Conservation (phyloP, 1,140 invertebrate genomes). For the Liolophura sinensis region DNA sequence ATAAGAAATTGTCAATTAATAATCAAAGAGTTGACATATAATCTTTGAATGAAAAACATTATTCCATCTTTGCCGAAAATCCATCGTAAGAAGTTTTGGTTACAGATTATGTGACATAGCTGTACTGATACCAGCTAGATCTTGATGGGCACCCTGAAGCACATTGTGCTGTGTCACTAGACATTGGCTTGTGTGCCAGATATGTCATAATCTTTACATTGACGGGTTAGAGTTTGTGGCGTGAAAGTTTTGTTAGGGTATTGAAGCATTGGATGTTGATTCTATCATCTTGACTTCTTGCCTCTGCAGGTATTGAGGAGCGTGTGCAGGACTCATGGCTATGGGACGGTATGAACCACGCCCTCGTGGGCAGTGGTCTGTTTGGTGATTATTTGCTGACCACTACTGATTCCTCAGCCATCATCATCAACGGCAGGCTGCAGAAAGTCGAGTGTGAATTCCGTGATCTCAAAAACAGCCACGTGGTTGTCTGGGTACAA, state of each 20-base stretch:
- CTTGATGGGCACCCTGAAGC: neutral
- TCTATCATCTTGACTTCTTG: neutral
- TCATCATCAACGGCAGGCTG: slow-evolving; percentile 75
- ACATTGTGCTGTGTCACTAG: too few relatives aligned
- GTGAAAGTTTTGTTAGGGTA: neutral
- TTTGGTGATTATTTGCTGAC: slow-evolving; percentile 79
- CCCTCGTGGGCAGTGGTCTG: slow-evolving; percentile 71
- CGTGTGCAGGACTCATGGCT: slow-evolving; percentile 41
- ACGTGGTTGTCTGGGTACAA: slow-evolving; percentile 15
- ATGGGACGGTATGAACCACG: slow-evolving; percentile 72
- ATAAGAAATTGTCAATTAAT: neutral
- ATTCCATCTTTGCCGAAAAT: neutral
- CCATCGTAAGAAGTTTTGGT: neutral
- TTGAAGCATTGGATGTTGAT: neutral
- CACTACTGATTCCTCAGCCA: slow-evolving; percentile 72
- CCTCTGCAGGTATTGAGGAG: slow-evolving; percentile 39
- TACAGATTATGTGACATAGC: neutral
- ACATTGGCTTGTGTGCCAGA: neutral
- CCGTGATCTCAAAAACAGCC: slow-evolving; percentile 29
- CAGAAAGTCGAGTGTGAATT: slow-evolving; percentile 76
- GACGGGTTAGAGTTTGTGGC: neutral
- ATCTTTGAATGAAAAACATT: neutral
- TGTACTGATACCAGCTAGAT: too few relatives aligned
- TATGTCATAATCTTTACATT: neutral
- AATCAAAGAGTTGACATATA: neutral